Base-by-base conservation (phyloP, 2,797 vertebrate species). In the Antennarius maculatus region DNA sequence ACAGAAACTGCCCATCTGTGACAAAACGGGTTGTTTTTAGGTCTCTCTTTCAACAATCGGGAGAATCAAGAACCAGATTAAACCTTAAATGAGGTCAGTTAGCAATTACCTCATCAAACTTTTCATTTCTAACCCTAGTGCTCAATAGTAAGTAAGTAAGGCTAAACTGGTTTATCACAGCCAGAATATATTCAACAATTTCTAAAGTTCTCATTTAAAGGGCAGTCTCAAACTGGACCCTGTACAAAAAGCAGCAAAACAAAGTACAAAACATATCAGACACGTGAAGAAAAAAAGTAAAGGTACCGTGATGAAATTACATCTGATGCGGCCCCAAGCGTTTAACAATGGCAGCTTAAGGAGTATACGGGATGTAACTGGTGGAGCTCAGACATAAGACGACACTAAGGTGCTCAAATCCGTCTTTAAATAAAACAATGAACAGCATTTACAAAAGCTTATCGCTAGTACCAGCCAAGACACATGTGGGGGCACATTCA, bases 351-450 rank as follows among this genome's bases (percentile, higher is more conserved):
- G 80, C 71, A 81, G 72, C 69, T 76, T 64, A 73, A 74, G 71
- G 69, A 73, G 72, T 52, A 80, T 69, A 71, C 63, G 54, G 1
- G 3, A 10, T 23, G 23, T 59, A 73, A 74, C 51, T 50, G 61
- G 76, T 71, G 63, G 57, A 73, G 62, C 66, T 65, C 55, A 79
- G 71, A 83, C 61, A 42, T 69, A 56, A 67, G 64, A 77, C 66
- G 78, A 81, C 56, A 70, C 59, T 74, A 91, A 92, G 89, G 88
- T 91, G 87, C 91, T 86, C 76, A 50, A 67, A 61, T 76, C 59
- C 65, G 59, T 62, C 45, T 73, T 81, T 49, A 48, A 86, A 83
- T 74, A 77, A 85, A 86, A 80, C 31, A 75, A 87, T 56, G 62
- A 74, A 85, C 72, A 89, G 79, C 78, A 75, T 68, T 81, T 82